Conservation (phyloP, 2,888 invertebrate species). For the Thecophora atra region DNA sequence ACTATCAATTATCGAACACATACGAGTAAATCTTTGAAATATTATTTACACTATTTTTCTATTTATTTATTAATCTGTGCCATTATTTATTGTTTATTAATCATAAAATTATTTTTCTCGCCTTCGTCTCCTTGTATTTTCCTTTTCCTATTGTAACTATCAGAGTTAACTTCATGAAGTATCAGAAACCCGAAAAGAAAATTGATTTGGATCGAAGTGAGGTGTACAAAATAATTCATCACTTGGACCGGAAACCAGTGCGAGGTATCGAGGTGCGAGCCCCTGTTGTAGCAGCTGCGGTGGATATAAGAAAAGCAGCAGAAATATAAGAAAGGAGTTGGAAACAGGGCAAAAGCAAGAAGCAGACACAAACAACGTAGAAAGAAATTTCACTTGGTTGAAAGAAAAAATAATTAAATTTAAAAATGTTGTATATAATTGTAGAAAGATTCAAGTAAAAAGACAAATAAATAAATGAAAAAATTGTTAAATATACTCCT, state of each 20-base stretch:
- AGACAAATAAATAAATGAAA: too few relatives aligned
- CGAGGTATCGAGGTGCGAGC: conserved; percentile 75
- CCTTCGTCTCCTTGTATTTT: conserved; percentile 11
- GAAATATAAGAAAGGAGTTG: conserved; percentile 50
- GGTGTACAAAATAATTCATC: conserved; percentile 82
- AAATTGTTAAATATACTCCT: too few relatives aligned
- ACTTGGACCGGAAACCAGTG: conserved; percentile 75
- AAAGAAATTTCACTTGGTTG: conserved; percentile 10
- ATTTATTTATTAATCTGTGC: too few relatives aligned
- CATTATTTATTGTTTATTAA: too few relatives aligned
- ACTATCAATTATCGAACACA: too few relatives aligned
- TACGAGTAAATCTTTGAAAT: too few relatives aligned
- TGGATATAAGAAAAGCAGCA: conserved; percentile 68
- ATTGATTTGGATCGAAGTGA: conserved; percentile 81
- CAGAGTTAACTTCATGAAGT: conserved; percentile 92
- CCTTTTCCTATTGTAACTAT: background rate
- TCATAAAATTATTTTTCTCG: too few relatives aligned
- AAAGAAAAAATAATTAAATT: conserved; percentile 4
- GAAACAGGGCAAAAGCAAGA: background rate
- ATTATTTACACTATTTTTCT: too few relatives aligned
- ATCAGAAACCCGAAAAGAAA: conserved; percentile 80
- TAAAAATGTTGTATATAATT: background rate
- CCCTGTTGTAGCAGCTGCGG: conserved; percentile 73
- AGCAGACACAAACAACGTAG: background rate
- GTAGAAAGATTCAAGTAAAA: too few relatives aligned